These are phyloP conservation scores for Scaptomyza hsui DNA, from an alignment of 1,140 invertebrate genomes.

Conservation along the genomic window DNA sequence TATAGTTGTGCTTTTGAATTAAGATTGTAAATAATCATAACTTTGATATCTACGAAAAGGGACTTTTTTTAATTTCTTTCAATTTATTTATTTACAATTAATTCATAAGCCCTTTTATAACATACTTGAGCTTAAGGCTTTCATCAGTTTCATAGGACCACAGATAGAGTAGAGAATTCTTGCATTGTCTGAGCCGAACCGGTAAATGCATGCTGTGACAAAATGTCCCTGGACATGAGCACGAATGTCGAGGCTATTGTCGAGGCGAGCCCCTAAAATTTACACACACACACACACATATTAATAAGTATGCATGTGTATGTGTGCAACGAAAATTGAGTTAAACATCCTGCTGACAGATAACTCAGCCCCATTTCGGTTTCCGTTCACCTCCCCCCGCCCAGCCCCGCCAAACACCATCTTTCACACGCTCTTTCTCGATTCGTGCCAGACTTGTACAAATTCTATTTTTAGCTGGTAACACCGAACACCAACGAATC, in stretches of 20 bases:
- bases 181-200: not conserved
- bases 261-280: slow-evolving; percentile 66
- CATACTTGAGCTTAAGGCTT: not conserved
- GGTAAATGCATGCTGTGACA: not conserved
- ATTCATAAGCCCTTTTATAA: too few relatives aligned
- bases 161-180: not conserved
- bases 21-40: too few relatives aligned
- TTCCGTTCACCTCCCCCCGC: too few relatives aligned
- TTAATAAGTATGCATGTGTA: not conserved
- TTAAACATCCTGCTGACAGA: not conserved
- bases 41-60: too few relatives aligned
- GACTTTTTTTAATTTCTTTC: too few relatives aligned
- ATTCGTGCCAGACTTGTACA: not conserved
- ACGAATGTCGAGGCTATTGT: not conserved
- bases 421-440: not conserved
- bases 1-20: too few relatives aligned
- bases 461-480: not conserved
- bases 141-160: not conserved
- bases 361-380: not conserved
- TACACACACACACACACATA: slow-evolving; percentile 14
- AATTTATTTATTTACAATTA: too few relatives aligned
- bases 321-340: not conserved
- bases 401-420: too few relatives aligned
- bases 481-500: not conserved
- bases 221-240: not conserved